These are phyloP conservation scores for Delichon dasypus DNA, from an alignment of 2,797 vertebrate genomes.

Conservation along the genomic window DNA sequence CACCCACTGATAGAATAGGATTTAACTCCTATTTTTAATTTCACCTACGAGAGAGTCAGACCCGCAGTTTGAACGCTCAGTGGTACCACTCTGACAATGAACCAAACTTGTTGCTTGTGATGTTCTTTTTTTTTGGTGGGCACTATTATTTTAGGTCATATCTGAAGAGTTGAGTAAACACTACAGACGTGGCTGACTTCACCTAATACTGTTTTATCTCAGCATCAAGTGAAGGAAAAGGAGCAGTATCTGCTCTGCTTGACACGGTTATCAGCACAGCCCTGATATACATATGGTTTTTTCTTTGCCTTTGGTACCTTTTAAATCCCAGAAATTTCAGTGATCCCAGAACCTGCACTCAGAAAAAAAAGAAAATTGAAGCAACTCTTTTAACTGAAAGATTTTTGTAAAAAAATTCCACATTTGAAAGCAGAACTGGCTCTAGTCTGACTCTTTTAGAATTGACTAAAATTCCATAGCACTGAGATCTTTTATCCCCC, in stretches of 20 bases:
- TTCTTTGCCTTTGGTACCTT: not conserved
- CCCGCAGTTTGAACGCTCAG: not conserved
- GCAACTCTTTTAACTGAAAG: not conserved
- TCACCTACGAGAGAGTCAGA: not conserved
- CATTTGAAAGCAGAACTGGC: not conserved
- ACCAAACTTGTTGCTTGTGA: not conserved
- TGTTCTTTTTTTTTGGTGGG: not conserved
- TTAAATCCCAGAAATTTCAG: not conserved
- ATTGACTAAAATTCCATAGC: not conserved
- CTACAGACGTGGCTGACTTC: not conserved
- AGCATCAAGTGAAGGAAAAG: not conserved
- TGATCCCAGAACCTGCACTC: not conserved
- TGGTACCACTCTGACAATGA: not conserved
- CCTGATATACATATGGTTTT: not conserved
- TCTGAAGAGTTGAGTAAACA: not conserved
- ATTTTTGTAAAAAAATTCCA: not conserved
- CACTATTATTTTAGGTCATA: not conserved
- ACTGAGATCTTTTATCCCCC: not conserved
- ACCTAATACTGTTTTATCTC: not conserved
- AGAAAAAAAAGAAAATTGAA: not conserved
- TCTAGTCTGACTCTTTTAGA: not conserved
- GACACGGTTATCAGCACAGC: not conserved
- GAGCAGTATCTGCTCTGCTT: not conserved
- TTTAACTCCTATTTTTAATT: constrained; percentile 4
- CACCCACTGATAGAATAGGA: not conserved